These are phyloP conservation scores for Helleia helle DNA, from an alignment of 2,888 invertebrate genomes.

Conservation along the genomic window DNA sequence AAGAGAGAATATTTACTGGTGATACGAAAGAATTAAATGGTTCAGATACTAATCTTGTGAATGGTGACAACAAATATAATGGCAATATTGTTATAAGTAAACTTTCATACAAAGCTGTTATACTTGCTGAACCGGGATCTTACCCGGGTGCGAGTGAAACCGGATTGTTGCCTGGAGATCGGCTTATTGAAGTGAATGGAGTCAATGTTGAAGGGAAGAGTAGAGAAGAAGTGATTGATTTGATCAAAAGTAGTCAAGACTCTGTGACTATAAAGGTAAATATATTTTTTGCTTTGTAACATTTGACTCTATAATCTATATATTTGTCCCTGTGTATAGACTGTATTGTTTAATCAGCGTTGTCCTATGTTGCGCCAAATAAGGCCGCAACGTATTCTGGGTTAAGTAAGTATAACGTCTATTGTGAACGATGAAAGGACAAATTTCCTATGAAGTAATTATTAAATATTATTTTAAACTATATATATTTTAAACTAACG, in stretches of 20 bases:
- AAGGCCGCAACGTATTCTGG: no score
- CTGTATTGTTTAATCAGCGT: no score
- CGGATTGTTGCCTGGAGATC: slow-evolving; percentile 94
- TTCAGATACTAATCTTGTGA: slow-evolving; percentile 42
- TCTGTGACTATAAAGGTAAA: slow-evolving; percentile 89
- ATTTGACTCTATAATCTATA: no score
- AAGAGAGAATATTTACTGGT: slow-evolving; percentile 76
- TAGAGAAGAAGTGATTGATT: slow-evolving; percentile 93
- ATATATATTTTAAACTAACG: no score
- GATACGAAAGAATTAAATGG: slow-evolving; percentile 44
- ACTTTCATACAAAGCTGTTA: slow-evolving; percentile 81
- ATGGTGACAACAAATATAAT: slow-evolving; percentile 54
- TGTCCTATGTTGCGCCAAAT: no score
- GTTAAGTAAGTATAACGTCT: no score
- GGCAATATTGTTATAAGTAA: slow-evolving; percentile 46
- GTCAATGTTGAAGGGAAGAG: slow-evolving; percentile 87
- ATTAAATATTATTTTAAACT: no score
- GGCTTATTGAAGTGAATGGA: slow-evolving; percentile 92
- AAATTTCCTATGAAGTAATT: no score
- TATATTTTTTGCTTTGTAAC: no score
- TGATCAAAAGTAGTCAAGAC: slow-evolving; percentile 90
- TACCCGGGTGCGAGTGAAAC: slow-evolving; percentile 84
- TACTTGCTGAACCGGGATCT: slow-evolving; percentile 92
- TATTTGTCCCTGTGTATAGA: no score
- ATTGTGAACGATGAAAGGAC: no score